Conservation (phyloP, 2,113 vertebrate species). For the Ophiodon elongatus region DNA sequence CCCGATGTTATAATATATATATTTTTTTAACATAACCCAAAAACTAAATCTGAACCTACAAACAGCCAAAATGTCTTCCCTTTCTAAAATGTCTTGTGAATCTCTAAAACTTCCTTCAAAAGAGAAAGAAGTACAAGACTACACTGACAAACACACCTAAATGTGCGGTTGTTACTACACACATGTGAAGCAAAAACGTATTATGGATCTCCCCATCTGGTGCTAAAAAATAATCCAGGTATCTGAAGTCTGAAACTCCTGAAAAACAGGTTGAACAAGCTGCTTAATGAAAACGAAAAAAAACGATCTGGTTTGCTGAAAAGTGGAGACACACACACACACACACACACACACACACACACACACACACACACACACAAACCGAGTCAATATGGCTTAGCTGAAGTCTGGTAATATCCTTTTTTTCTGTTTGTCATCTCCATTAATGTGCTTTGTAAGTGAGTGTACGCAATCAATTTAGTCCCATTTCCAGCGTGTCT, state of each 20-base stretch:
- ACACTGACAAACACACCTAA: background rate
- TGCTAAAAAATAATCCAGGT: background rate
- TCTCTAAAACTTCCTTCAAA: background rate
- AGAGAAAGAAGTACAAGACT: background rate
- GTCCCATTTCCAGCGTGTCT: constrained; percentile 54
- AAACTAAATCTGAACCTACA: background rate
- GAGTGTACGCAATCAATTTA: constrained; percentile 57
- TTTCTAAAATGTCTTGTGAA: background rate
- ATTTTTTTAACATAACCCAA: background rate
- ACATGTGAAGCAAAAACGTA: background rate
- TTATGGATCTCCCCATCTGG: background rate
- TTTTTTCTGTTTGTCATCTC: constrained; percentile 60
- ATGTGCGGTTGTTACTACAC: background rate
- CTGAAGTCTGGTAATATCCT: constrained; percentile 55
- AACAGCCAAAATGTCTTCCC: background rate
- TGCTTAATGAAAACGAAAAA: background rate
- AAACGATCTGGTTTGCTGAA: background rate
- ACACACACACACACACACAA: constrained; percentile 1
- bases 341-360: background rate
- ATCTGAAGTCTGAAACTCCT: background rate
- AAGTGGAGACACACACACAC: background rate
- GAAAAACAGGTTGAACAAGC: constrained; percentile 12
- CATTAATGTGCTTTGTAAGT: constrained; percentile 65
- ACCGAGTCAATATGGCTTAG: constrained; percentile 40
- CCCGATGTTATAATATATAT: too few relatives aligned